Percentiles rank a stretch among this genome's conserved stretches.
Conservation (phyloP, 2,113 vertebrate genomes). For the Heterochromis multidens region DNA sequence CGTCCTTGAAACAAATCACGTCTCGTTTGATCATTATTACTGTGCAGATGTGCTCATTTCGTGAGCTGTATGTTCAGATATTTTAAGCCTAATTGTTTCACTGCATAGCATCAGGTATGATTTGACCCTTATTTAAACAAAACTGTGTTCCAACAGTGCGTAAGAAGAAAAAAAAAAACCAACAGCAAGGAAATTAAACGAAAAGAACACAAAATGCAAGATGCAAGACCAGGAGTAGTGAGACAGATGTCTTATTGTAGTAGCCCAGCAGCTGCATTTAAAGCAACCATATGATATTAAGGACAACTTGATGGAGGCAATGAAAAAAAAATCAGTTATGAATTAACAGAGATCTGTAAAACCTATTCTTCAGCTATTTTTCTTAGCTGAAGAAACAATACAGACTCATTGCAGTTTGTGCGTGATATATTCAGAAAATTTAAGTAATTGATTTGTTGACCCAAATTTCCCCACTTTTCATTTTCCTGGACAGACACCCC, state of each 20-base stretch:
- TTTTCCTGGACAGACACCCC: no score
- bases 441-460: no score
- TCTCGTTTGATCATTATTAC: constrained; percentile 57
- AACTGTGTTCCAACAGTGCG: background rate
- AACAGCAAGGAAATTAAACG: background rate
- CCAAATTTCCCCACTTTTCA: no score
- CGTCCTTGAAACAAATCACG: constrained; percentile 64
- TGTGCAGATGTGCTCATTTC: background rate
- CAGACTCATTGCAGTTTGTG: background rate
- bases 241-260: no score
- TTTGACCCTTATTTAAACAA: constrained; percentile 11
- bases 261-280: no score
- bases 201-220: no score
- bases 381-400: background rate
- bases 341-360: no score
- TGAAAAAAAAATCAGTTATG: no score
- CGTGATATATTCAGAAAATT: no score
- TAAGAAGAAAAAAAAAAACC: background rate
- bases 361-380: background rate
- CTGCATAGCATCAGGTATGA: background rate
- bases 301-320: no score
- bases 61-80: background rate
- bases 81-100: constrained; percentile 18
- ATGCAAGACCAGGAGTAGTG: no score
- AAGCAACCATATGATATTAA: no score